Percentiles rank a stretch among this genome's conserved stretches.
These are phyloP conservation scores for Hemicordylus capensis DNA, from an alignment of 2,113 vertebrate genomes.

Conservation along the genomic window DNA sequence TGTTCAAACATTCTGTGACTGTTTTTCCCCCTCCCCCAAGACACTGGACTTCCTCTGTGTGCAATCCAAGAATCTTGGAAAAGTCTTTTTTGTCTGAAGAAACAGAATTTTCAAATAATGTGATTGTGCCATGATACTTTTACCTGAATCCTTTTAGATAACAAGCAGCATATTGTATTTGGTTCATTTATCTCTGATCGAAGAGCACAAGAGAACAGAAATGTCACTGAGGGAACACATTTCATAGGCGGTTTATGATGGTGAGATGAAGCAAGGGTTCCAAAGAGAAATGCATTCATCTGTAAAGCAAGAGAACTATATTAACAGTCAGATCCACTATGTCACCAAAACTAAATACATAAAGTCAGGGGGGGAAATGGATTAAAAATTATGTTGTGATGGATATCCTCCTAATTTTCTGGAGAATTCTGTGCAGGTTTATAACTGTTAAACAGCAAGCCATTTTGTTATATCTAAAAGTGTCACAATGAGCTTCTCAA, in stretches of 20 bases:
- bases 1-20: slow-evolving; percentile 66
- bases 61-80: slow-evolving; percentile 63
- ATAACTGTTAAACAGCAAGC: neutral
- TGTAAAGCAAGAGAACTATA: slow-evolving; percentile 42
- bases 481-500: no score
- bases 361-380: neutral
- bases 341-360: slow-evolving; percentile 28
- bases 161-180: slow-evolving; percentile 64
- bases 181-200: slow-evolving; percentile 65
- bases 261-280: slow-evolving; percentile 59
- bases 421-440: neutral
- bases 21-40: slow-evolving; percentile 56
- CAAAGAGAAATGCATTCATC: slow-evolving; percentile 46
- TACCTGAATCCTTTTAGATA: slow-evolving; percentile 75
- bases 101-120: slow-evolving; percentile 62
- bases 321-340: slow-evolving; percentile 27
- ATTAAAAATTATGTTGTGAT: slow-evolving; percentile 10
- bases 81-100: slow-evolving; percentile 52
- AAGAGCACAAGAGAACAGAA: slow-evolving; percentile 49
- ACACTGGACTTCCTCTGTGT: slow-evolving; percentile 65
- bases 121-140: slow-evolving; percentile 66
- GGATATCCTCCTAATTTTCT: neutral
- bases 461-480: neutral
- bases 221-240: slow-evolving; percentile 52
- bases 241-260: slow-evolving; percentile 49